Conservation (phyloP, 2,888 invertebrate species). For the Standfussiana lucernea region DNA sequence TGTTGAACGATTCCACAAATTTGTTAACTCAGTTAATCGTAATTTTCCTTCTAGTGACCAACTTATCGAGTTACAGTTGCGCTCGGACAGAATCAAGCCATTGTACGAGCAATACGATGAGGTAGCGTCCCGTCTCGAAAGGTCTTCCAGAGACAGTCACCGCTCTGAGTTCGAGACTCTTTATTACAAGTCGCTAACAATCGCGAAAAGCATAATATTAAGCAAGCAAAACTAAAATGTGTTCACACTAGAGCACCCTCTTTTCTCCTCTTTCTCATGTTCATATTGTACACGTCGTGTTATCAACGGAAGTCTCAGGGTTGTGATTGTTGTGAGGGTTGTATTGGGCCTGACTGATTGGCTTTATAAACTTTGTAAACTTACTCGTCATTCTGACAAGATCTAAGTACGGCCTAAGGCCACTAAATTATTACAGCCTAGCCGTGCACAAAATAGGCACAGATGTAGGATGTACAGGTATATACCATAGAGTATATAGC, state of each 20-base stretch:
- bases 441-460: no score
- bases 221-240: not conserved
- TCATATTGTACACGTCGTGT: not conserved
- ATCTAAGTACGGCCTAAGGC: no score
- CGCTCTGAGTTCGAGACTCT: not conserved
- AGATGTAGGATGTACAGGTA: no score
- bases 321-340: no score
- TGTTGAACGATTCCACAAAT: accelerated
- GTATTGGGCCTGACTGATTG: no score
- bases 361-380: no score
- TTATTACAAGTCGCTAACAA: not conserved
- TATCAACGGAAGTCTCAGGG: no score
- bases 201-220: not conserved
- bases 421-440: no score
- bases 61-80: not conserved
- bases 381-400: no score
- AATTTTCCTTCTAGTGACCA: not conserved
- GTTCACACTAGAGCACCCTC: not conserved
- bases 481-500: no score
- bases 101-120: not conserved
- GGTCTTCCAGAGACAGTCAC: accelerated
- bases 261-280: not conserved
- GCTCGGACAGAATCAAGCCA: not conserved
- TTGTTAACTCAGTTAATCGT: not conserved
- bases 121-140: not conserved